Conservation (phyloP, 1,140 invertebrate species). For the Bombus polaris region DNA sequence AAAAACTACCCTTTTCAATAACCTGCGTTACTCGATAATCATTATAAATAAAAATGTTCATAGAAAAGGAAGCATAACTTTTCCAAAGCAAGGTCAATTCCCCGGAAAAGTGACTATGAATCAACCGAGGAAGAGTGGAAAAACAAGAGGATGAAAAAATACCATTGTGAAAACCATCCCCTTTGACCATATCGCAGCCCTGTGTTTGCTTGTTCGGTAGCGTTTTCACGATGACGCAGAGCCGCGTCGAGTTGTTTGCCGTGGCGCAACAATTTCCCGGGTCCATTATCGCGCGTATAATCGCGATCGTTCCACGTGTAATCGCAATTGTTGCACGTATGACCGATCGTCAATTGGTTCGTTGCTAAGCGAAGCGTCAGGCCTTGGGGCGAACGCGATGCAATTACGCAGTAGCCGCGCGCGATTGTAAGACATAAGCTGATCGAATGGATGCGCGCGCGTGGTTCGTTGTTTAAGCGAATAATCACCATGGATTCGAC, state of each 20-base stretch:
- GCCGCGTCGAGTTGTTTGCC: conserved; percentile 27
- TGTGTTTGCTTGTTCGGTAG: background rate
- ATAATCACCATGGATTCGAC: conserved; percentile 17
- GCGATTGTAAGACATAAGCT: conserved; percentile 56
- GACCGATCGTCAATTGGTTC: conserved; percentile 54
- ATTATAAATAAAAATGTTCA: too few relatives aligned
- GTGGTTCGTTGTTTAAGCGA: conserved; percentile 8
- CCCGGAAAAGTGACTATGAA: background rate
- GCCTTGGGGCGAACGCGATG: conserved; percentile 49
- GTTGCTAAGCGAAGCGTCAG: conserved; percentile 49
- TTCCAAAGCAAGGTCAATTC: too few relatives aligned
- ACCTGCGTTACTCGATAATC: too few relatives aligned
- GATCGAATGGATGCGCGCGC: conserved; percentile 17
- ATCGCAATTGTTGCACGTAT: conserved; percentile 54
- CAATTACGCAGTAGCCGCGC: conserved; percentile 46
- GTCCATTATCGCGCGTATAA: conserved; percentile 50
- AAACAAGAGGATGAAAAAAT: too few relatives aligned
- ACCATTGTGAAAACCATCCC: background rate
- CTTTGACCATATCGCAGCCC: background rate
- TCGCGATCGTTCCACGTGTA: conserved; percentile 50
- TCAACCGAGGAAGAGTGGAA: background rate
- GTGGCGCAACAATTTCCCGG: conserved; percentile 38
- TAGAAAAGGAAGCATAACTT: too few relatives aligned
- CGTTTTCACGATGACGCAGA: conserved; percentile 5
- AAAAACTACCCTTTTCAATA: too few relatives aligned